Conservation (phyloP, 2,113 vertebrate species). For the Dipodomys stephensi region DNA sequence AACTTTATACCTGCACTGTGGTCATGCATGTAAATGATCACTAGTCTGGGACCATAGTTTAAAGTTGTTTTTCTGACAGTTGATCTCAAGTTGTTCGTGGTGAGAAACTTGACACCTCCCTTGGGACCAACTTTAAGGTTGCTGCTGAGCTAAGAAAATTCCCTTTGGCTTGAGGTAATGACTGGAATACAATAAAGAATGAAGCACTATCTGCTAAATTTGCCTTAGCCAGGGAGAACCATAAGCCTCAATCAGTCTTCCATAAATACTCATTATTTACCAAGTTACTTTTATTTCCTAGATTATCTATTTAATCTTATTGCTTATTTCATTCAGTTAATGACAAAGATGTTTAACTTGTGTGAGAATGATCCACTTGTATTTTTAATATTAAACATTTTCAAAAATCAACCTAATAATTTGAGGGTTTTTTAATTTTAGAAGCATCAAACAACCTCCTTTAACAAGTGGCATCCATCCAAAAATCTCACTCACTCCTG, state of each 20-base stretch:
- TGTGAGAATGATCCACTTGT: not conserved
- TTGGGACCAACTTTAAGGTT: not conserved
- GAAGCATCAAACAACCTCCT: not conserved
- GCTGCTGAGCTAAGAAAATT: not conserved
- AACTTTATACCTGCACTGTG: not conserved
- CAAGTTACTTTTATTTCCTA: conserved; percentile 16
- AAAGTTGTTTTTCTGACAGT: conserved; percentile 43
- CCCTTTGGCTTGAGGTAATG: conserved; percentile 8
- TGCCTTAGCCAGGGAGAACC: not conserved
- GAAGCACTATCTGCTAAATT: not conserved
- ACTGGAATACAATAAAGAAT: not conserved
- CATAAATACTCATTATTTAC: not conserved
- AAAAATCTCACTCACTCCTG: not conserved
- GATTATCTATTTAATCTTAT: conserved; percentile 34
- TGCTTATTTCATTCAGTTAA: not conserved
- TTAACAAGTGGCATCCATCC: not conserved
- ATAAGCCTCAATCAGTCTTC: not conserved
- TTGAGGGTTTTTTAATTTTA: not conserved
- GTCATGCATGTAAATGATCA: not conserved
- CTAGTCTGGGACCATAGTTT: not conserved
- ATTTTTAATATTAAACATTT: conserved; percentile 6
- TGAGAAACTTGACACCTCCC: conserved; percentile 41
- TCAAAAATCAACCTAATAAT: not conserved
- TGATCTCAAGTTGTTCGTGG: not conserved
- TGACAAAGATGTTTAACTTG: not conserved